These are phyloP conservation scores for Fukomys damarensis DNA, from an alignment of 2,113 vertebrate genomes.

Conservation along the genomic window DNA sequence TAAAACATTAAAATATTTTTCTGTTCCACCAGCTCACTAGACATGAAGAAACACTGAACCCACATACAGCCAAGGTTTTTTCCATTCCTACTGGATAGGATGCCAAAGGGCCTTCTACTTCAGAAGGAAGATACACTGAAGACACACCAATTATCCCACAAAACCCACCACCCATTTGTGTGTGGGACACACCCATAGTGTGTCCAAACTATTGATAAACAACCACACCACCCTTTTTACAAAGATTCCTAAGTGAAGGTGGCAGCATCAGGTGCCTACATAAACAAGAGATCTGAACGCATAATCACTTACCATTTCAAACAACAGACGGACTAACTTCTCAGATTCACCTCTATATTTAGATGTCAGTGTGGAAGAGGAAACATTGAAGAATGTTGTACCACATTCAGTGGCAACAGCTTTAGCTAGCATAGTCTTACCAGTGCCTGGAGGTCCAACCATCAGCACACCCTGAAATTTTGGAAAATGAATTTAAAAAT, in stretches of 20 bases:
- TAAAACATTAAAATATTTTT: conserved; percentile 40
- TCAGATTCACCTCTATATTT: conserved; percentile 92
- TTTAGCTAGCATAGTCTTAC: conserved; percentile 92
- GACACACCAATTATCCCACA: neutral
- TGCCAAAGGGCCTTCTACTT: neutral
- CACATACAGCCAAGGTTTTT: neutral
- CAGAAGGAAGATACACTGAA: neutral
- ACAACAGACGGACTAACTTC: conserved; percentile 90
- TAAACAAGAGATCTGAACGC: neutral
- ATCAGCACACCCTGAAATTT: conserved; percentile 89
- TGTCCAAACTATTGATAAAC: neutral
- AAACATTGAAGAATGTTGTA: conserved; percentile 91
- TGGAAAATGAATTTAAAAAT: conserved; percentile 6
- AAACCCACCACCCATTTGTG: neutral
- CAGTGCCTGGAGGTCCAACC: conserved; percentile 92
- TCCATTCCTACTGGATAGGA: neutral
- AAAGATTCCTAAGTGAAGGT: neutral
- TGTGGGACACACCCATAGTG: too few relatives aligned
- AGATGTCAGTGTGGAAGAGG: conserved; percentile 89
- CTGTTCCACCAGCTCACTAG: neutral
- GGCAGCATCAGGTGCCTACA: neutral
- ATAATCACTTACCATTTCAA: conserved; percentile 89
- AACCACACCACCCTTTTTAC: neutral
- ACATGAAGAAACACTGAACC: conserved; percentile 2
- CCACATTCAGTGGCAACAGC: conserved; percentile 91